Base-by-base conservation (phyloP, 2,113 vertebrate species). In the Plotosus lineatus region DNA sequence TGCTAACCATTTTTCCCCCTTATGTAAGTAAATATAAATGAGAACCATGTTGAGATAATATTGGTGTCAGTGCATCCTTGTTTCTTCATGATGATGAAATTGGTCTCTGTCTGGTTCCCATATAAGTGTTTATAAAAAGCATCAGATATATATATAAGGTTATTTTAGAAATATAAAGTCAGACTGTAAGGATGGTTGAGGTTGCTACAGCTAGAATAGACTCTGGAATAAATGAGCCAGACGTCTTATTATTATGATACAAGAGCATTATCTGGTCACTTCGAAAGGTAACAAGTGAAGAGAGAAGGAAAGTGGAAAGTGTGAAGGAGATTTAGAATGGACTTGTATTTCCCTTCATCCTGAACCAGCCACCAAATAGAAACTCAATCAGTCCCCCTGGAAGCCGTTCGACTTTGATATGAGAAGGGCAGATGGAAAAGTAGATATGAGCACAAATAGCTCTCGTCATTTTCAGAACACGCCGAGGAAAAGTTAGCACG, bases 291-390 rank as follows among this genome's bases (percentile, higher is more conserved):
- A 73, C 46, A 68, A 73, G 33, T 58, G 26, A 79, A 50, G 31
- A 58, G 53, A 74, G 73, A 78, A 26, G 4, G 77, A 80, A 50
- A 51, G 36, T 28, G 28, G 28, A 46, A 50, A 38, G 38, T 36
- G 36, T 61, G 53, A 81, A 55, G 26, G 50, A 75, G 74, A 66
- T 78, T 79, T 78, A 77, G 28, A 42, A 61, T 17, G 31, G 61
- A 69, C 78, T 88, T 83, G 38, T 80, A 80, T 85, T 82, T 83
- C 84, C 28, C 46, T 83, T 63, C 50, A 48, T 74, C 73, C 77
- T 66, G 40, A 38, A 38, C 50, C 33, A 36, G 80, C 80, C 48
- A 63, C 68, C 56, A 74, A 77, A 77, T 46, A 63, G 82, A 85
- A 83, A 86, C 73, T 63, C 33, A 75, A 84, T 77, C 83, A 44